Evolutionary conservation across 2,888 invertebrate genomes (phyloP), one percentile per base, ranked within the genome.

Genomic region (Papilio gigon): DNA sequence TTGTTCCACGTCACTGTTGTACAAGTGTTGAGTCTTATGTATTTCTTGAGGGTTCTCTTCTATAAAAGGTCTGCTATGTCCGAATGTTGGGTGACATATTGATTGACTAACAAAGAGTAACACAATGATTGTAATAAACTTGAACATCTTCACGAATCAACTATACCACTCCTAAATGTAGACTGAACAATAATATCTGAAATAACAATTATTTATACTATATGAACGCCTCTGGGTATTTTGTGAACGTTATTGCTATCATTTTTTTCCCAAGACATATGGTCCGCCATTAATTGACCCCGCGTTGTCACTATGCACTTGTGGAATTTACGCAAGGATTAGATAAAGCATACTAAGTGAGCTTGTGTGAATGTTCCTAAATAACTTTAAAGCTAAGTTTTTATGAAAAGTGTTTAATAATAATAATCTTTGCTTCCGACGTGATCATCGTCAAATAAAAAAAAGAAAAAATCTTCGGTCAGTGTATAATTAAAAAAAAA

Each of bases 271-370:
- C 12, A 25, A 3, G 47, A 5, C 50, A 20, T 2, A 27, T 50
- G n/a, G 14, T 50, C 11, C 6, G 27, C 50, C 6, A 50, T n/a
- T 2, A 50, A 50, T 50, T 50, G 50, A 50, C 50, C 25, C 14
- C 50, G 14, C 20, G 50, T 25, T 50, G 25, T 50, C 14, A 25
- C 2, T 25, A 25, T 47, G 9, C 14, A 50, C 25, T 50, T 5
- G 25, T 12, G 50, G 50, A 50, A 50, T 50, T 25, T 50, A 50
- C 47, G 47, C 11, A 14, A 50, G 25, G 33, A 35, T 35, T 35
- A 35, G 33, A 6, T 9, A 35, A n/a, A n/a, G n/a, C n/a, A n/a
- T n/a, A n/a, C n/a, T n/a, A n/a, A n/a, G n/a, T n/a, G n/a, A n/a
- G n/a, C n/a, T n/a, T n/a, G n/a, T n/a, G n/a, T n/a, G n/a, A n/a